Base-by-base conservation (phyloP, 2,797 vertebrate genomes). In the Leptoclinus maculatus region DNA sequence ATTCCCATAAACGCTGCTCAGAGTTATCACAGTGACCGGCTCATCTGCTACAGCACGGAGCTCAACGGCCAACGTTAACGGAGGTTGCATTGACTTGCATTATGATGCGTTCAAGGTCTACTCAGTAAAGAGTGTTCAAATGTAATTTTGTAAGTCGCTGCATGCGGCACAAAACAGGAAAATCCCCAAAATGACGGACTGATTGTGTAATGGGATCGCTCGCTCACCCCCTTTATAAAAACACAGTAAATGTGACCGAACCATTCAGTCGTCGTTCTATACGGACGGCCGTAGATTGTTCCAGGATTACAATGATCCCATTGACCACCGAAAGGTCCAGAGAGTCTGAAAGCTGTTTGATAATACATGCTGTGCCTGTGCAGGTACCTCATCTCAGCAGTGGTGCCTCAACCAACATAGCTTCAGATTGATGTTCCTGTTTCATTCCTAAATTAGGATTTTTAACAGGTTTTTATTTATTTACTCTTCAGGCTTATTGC, bases 241-340 rank as follows among this genome's bases (percentile, higher is more conserved):
- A 41, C 7, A 5, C 71, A 63, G 29, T 63, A 23, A 75, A 66
- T 13, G 19, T 17, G 49, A 53, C 25, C 17, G 75, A 69, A 57
- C 68, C 49, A 12, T 63, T 66, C 29, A 7, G 17, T 27, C 7
- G 36, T 12, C 2, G 66, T 14, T 66, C 29, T 73, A 2, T 63
- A 0, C 73, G 19, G 80, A 69, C 56, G 56, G 38, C 17, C 4
- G 57, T 47, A 23, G 79, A 78, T 66, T 79, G 68, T 83, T 84
- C 76, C 76, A 45, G 59, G 23, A 54, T 32, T 5, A 80, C 73
- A 87, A 43, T 76, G 70, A 65, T 62, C 53, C 70, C 38, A 76
- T 76, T 84, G 68, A 67, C 38, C 57, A 0, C 78, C 47, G 78
- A 81, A 80, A 12, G 71, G 47, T 68, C 34, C 64, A 72, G 14